These are phyloP conservation scores for Gallinago media DNA, from an alignment of 2,113 vertebrate genomes.

Conservation along the genomic window DNA sequence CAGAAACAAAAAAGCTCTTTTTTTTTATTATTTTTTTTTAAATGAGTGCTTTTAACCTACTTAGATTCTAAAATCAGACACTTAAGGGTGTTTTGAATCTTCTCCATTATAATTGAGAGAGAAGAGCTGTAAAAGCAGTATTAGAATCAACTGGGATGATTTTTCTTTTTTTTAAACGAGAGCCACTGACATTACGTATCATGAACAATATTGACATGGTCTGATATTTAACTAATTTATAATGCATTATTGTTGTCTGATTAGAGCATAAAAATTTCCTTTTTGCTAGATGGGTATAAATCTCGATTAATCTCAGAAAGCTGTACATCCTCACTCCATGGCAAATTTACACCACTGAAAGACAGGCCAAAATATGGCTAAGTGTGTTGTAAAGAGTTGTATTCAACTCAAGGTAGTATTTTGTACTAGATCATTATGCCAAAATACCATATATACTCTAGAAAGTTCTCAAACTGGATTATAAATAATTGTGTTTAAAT, in stretches of 20 bases:
- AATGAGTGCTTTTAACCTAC: neutral
- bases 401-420: slow-evolving; percentile 28
- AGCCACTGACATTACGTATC: neutral
- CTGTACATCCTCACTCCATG: neutral
- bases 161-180: neutral
- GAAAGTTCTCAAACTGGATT: slow-evolving; percentile 44
- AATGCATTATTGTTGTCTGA: neutral
- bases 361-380: neutral
- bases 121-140: neutral
- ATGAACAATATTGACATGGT: neutral
- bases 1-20: slow-evolving; percentile 17
- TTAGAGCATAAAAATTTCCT: neutral
- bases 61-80: slow-evolving; percentile 13
- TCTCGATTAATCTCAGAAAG: neutral
- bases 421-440: slow-evolving; percentile 20
- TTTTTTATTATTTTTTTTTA: neutral
- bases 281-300: neutral
- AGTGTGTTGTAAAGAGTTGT: neutral
- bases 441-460: neutral
- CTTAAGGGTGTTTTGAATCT: slow-evolving; percentile 2
- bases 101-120: neutral
- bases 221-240: neutral
- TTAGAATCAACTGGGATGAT: neutral
- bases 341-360: neutral
- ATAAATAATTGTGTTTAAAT: slow-evolving; percentile 56